Evolutionary conservation across 2,797 vertebrate genomes (phyloP), one percentile per base, ranked within the genome.

Genomic region (Stomatorhinus walkeri): DNA sequence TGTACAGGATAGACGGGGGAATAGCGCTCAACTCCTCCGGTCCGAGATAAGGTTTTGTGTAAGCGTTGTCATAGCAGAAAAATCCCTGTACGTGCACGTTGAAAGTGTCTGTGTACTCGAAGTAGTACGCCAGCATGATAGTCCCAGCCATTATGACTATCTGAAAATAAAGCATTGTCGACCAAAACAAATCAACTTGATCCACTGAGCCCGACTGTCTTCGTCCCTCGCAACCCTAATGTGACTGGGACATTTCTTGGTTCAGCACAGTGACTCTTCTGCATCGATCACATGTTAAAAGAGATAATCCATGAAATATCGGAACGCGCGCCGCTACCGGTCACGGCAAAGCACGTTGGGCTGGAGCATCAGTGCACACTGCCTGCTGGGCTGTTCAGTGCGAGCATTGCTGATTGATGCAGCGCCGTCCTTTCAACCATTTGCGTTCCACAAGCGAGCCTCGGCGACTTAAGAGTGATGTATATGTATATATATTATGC

Each of bases 101-200:
- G 95, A 98, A 98, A 85, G 97, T 98, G 94, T 98, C 97, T 0
- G 97, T 98, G 94, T 97, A 98, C 94, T 98, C 97, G 91, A 97
- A 97, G 93, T 98, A 98, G 92, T 98, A 97, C 56, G 96, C 97
- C 94, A 98, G 94, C 97, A 98, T 98, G 92, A 97, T 95, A 59
- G 96, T 95, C 88, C 96, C 97, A 89, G 96, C 96, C 94, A 98
- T 95, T 91, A 98, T 97, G 94, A 98, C 97, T 96, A 97, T 94
- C 94, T 96, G 96, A 90, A 96, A 96, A 93, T 96, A 96, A 85
- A 96, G 92, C 96, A 96, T 96, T 90, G 91, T 92, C 90, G 91
- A 72, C 91, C 8, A 85, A 52, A 79, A 79, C 9, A 43, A 43
- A 43, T 79, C 46, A 72, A 76, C 87, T 64, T 81, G 81, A 89